Evolutionary conservation across 2,888 invertebrate species (phyloP).

Genomic region (Drosophila neonasuta): DNA sequence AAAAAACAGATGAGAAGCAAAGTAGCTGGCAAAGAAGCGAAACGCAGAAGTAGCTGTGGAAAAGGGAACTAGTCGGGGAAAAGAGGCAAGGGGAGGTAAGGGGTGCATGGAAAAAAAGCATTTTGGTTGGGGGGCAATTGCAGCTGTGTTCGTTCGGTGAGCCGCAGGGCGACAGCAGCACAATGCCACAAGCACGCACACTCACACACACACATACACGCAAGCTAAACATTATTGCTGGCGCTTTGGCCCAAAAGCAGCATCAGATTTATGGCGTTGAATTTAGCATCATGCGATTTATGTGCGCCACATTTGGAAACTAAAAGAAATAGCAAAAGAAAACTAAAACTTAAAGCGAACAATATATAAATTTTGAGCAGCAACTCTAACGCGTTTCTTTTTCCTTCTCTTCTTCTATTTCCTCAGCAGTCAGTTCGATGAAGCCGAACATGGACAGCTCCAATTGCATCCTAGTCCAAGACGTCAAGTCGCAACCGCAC

Average conservation of each 20-base stretch:
- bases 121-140: conserved; percentile 22
- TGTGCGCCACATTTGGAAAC: conserved; percentile 48
- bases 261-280: conserved; percentile 67
- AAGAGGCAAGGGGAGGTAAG: not conserved
- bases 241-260: conserved; percentile 38
- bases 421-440: conserved; percentile 93
- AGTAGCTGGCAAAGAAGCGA: not conserved
- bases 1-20: not conserved
- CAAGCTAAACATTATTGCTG: conserved; percentile 66
- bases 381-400: conserved; percentile 8
- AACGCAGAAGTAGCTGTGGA: not conserved
- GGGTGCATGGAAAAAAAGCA: not conserved
- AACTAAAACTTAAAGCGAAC: conserved; percentile 1
- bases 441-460: conserved; percentile 93
- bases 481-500: conserved; percentile 88
- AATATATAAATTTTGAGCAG: conserved; percentile 16
- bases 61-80: not conserved
- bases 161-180: conserved; percentile 40
- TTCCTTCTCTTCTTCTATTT: conserved; percentile 46
- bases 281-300: conserved; percentile 56
- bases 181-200: conserved; percentile 36
- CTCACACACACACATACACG: conserved; percentile 13
- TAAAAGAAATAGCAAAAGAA: conserved; percentile 9
- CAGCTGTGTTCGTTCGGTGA: conserved; percentile 47
- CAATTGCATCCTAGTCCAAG: conserved; percentile 95